Evolutionary conservation across 2,797 vertebrate genomes (phyloP), one percentile per base, ranked within the genome.

Genomic region (Peromyscus attwateri): DNA sequence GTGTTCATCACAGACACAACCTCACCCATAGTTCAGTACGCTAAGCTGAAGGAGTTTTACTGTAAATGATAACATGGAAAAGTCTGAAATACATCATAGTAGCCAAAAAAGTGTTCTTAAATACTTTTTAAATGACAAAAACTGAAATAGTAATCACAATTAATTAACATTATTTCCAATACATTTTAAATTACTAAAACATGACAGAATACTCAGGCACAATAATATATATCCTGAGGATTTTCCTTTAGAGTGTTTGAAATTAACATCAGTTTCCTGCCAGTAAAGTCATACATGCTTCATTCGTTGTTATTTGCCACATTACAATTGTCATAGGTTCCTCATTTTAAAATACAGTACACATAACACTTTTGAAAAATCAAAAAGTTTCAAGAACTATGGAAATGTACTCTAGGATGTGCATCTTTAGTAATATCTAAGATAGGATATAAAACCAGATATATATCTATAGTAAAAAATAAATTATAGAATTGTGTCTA

Each of bases 401-500:
- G 0, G 4, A 81, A 76, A 40, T 71, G 92, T 95, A 90, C 19
- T 94, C 62, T 89, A 60, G 82, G 3, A 6, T 71, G 31, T 71
- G 31, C 29, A 1, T 92, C 49, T 96, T 90, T 92, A 93, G 46
- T 87, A 93, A 71, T 77, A 75, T 46, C 66, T 82, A 91, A 82
- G 90, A 46, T 52, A 83, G 8, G 81, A 62, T 83, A 55, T 83
- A 89, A 96, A 92, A 87, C 1, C 23, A 9, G 5, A 68, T 85
- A 83, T 40, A 73, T 82, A 80, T 96, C 55, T 92, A 9, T 17
- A 95, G 29, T 27, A 55, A 37, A 43, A 95, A 91, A 46, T 6
- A 95, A 88, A 66, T 92, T 96, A 85, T 52, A 71, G 82, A 92
- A 34, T 7, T 95, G 55, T 91, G 80, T 9, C 11, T 57, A 87